Base-by-base conservation (phyloP, 2,888 invertebrate species). In the Thysanoteuthis rhombus region DNA sequence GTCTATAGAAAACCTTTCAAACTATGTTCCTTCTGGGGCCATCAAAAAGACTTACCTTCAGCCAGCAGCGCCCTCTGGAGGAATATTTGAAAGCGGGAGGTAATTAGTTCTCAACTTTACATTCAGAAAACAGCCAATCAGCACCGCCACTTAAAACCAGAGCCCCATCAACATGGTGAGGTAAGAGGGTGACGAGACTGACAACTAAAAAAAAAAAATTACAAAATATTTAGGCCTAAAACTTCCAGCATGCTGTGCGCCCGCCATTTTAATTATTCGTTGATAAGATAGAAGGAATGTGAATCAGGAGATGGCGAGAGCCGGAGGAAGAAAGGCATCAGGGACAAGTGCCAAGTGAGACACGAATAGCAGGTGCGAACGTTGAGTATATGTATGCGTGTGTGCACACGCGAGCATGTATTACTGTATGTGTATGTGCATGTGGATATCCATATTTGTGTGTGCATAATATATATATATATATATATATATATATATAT, bases 1-100 rank as follows among this genome's bases (percentile, higher is more conserved):
- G 75, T 75, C 75, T 75, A 75, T 75, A 75, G 75, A 75, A 75
- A 75, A 75, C 75, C 75, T 75, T 75, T 75, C 75, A n/a, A 75
- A 75, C 75, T 36, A 75, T 36, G n/a, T 75, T 75, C 75, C 75
- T 75, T 75, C 75, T n/a, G 75, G 75, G 75, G 75, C 75, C 75
- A 75, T 75, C 75, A n/a, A 75, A 75, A 75, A 75, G 75, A 75
- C 75, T 75, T 75, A 75, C 75, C 75, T 75, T 75, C 75, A 75
- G 75, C 75, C 75, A 75, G 75, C 75, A 75, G 75, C 75, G 75
- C n/a, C 75, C 75, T 75, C 75, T 75, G 75, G 75, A 75, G 75
- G 75, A 36, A 75, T 75, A 75, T 75, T 75, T n/a, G 75, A 75
- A 75, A 75, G 75, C 75, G 75, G 75, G 75, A 75, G 75, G 75